Evolutionary conservation across 2,797 vertebrate genomes (phyloP).

Genomic region (Eupleurogrammus muticus): DNA sequence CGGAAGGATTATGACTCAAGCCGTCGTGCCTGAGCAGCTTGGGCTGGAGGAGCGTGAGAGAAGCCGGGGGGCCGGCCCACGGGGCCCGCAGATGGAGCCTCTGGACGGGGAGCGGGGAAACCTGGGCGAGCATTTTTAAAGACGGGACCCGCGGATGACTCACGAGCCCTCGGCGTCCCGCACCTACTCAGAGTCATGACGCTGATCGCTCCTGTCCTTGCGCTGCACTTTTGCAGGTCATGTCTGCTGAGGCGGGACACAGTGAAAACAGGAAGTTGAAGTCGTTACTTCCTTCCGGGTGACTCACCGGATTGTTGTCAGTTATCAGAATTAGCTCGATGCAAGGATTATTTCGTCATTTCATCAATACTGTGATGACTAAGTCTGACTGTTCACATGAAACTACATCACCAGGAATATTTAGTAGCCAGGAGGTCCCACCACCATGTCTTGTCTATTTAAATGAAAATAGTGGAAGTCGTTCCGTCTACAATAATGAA

Average conservation of each 20-base stretch:
- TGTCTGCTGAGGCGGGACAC: slow-evolving; percentile 31
- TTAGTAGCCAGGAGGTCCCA: not conserved
- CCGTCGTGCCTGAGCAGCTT: slow-evolving; percentile 65
- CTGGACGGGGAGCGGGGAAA: slow-evolving; percentile 64
- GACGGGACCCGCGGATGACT: slow-evolving; percentile 68
- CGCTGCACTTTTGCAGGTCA: slow-evolving; percentile 29
- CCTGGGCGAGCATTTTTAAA: slow-evolving; percentile 62
- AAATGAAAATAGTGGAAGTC: not conserved
- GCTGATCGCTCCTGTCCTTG: slow-evolving; percentile 29
- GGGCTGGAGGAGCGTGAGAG: slow-evolving; percentile 73
- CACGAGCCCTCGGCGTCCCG: slow-evolving; percentile 55
- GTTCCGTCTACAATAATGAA: not conserved
- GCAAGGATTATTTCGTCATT: not conserved
- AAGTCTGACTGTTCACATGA: not conserved
- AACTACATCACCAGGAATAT: not conserved
- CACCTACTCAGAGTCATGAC: slow-evolving; percentile 58
- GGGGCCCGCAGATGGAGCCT: slow-evolving; percentile 72
- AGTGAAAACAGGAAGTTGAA: slow-evolving; percentile 51
- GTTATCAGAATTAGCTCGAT: slow-evolving; percentile 21
- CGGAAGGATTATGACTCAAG: slow-evolving; percentile 54
- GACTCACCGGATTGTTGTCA: slow-evolving; percentile 22
- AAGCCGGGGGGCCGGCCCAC: slow-evolving; percentile 67
- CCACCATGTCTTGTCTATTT: not conserved
- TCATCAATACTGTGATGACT: not conserved
- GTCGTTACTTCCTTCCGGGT: slow-evolving; percentile 44